Percentiles rank a stretch among this genome's conserved stretches.
Conservation (phyloP, 1,140 invertebrate species). For the Drosophila dunni region DNA sequence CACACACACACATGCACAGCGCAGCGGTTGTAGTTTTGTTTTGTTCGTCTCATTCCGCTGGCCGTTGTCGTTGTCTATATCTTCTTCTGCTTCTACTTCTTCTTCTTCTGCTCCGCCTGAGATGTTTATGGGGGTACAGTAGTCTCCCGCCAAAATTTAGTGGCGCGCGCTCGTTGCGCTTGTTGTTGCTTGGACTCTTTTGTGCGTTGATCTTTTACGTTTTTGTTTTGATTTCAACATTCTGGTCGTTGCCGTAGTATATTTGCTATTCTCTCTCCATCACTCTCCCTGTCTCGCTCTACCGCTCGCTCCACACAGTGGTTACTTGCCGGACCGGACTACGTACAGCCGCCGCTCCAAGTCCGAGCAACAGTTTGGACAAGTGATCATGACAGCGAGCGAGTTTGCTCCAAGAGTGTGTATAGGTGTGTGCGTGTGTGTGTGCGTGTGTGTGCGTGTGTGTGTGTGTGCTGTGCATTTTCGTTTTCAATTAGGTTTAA, state of each 20-base stretch:
- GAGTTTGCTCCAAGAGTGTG: constrained; percentile 17
- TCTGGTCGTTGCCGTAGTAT: constrained; percentile 56
- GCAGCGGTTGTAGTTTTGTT: constrained; percentile 70
- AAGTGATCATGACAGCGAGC: constrained; percentile 61
- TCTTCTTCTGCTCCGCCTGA: constrained; percentile 12
- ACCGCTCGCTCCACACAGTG: constrained; percentile 30
- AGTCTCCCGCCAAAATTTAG: constrained; percentile 82
- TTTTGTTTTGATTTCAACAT: constrained; percentile 83
- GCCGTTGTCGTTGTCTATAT: constrained; percentile 15
- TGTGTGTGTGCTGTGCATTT: constrained; percentile 64
- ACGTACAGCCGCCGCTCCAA: constrained; percentile 1
- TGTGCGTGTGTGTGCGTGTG: constrained; percentile 32
- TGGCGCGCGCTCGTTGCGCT: constrained; percentile 55
- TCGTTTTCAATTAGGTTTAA: constrained; percentile 83
- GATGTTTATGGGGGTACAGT: constrained; percentile 66
- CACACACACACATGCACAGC: neutral
- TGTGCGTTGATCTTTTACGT: constrained; percentile 83
- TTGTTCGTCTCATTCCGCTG: constrained; percentile 74
- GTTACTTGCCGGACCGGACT: constrained; percentile 55
- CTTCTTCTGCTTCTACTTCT: neutral
- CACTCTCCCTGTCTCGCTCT: constrained; percentile 3
- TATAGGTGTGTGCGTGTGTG: constrained; percentile 17
- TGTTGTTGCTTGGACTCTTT: constrained; percentile 37
- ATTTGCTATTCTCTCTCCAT: constrained; percentile 27
- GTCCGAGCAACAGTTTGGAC: constrained; percentile 30